Percentiles rank a stretch among this genome's conserved stretches.
phyloP scores from a whole-genome alignment of 2,113 vertebrate species.

The Pterocles orientalis region DNA sequence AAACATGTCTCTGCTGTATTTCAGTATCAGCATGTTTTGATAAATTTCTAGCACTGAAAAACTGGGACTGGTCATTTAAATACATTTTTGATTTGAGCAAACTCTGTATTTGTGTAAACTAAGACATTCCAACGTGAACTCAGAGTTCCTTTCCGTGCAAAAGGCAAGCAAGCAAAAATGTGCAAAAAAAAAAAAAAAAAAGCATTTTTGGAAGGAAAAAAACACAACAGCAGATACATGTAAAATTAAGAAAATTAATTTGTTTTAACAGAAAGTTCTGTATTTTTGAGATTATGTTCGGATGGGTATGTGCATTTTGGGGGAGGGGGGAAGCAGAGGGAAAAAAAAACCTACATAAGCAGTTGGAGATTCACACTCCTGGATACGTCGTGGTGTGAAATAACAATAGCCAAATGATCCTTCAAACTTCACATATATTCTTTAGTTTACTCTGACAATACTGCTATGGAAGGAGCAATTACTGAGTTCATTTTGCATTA shows the following conservation, averaged over 20 bases:
- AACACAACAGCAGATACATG: neutral
- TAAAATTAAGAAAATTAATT: neutral
- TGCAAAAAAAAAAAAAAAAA: neutral
- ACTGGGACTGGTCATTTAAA: neutral
- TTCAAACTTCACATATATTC: neutral
- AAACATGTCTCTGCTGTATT: neutral
- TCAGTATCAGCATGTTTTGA: neutral
- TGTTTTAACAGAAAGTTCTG: neutral
- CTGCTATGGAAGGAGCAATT: neutral
- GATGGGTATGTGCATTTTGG: neutral
- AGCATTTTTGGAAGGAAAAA: neutral
- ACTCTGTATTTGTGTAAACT: neutral
- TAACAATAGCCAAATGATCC: neutral
- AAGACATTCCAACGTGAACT: neutral
- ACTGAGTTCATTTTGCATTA: neutral
- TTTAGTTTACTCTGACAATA: neutral
- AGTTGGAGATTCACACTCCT: neutral
- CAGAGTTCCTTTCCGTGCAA: neutral
- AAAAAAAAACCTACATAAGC: neutral
- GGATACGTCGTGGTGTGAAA: neutral
- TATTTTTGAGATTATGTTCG: neutral
- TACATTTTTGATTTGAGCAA: neutral
- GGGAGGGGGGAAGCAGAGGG: rapidly evolving
- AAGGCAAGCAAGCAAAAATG: neutral
- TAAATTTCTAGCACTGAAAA: neutral